These are phyloP conservation scores for Drosophila oshimai DNA, from an alignment of 1,140 invertebrate genomes.

Conservation along the genomic window DNA sequence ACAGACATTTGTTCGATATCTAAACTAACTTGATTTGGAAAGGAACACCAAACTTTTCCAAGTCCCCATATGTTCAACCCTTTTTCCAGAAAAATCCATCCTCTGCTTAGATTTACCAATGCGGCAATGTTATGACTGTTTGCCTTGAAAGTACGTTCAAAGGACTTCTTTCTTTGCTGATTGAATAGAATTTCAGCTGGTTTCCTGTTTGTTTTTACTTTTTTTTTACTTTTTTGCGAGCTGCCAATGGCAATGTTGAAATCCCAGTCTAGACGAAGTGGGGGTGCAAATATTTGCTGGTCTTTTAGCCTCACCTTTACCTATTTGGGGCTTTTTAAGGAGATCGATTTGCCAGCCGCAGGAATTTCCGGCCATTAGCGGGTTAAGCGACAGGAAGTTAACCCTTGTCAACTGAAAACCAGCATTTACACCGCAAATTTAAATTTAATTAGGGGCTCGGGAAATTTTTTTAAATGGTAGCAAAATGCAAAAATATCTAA, in stretches of 20 bases:
- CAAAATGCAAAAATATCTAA: background rate
- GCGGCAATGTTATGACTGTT: slow-evolving; percentile 56
- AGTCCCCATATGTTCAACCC: background rate
- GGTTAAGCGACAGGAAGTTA: slow-evolving; percentile 44
- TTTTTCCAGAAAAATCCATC: background rate
- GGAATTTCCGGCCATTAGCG: slow-evolving; percentile 52
- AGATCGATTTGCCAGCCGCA: slow-evolving; percentile 53
- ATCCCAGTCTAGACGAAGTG: slow-evolving; percentile 28
- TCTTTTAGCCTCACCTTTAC: slow-evolving; percentile 12
- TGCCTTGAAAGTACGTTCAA: slow-evolving; percentile 53
- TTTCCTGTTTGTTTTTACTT: slow-evolving; percentile 48
- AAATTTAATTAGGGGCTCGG: too few species aligned
- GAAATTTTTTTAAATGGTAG: background rate
- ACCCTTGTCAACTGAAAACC: slow-evolving; percentile 34
- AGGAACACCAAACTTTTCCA: too few species aligned
- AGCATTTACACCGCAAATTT: background rate
- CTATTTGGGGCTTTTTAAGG: slow-evolving; percentile 4
- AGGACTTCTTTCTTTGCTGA: slow-evolving; percentile 25
- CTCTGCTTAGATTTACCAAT: background rate
- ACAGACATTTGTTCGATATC: background rate
- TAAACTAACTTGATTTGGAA: background rate
- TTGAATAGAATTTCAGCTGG: slow-evolving; percentile 18
- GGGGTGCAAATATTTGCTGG: slow-evolving; percentile 25
- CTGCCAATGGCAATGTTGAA: slow-evolving; percentile 39
- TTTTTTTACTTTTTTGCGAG: slow-evolving; percentile 18